Percentiles rank a stretch among this genome's conserved stretches.
These are phyloP conservation scores for Ooceraea biroi DNA, from an alignment of 1,140 invertebrate genomes.

Conservation along the genomic window DNA sequence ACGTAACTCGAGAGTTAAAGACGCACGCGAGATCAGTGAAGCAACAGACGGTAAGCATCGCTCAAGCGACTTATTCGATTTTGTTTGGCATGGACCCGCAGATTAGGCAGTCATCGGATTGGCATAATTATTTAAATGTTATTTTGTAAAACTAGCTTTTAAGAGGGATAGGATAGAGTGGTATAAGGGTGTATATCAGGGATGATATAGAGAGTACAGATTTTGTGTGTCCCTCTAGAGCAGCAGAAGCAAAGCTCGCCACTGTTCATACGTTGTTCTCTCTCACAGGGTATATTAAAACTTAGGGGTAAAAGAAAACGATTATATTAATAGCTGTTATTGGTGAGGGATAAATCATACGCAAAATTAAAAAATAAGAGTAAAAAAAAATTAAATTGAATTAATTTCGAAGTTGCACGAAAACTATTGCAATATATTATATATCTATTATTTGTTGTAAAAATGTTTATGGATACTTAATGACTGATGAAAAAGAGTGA, in stretches of 20 bases:
- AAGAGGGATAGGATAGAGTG: not conserved
- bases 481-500: too few relatives aligned
- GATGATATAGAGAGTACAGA: not conserved
- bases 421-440: too few relatives aligned
- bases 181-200: not conserved
- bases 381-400: too few relatives aligned
- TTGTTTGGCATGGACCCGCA: not conserved
- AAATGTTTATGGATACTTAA: not conserved
- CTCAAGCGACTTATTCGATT: not conserved
- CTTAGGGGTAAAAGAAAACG: not conserved
- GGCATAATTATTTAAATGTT: not conserved
- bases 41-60: not conserved
- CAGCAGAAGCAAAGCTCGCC: not conserved
- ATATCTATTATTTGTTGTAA: not conserved
- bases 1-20: not conserved
- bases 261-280: too few relatives aligned
- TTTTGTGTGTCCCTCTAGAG: constrained; percentile 28
- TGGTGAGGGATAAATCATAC: too few relatives aligned
- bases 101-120: not conserved
- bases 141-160: not conserved
- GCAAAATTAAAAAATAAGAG: too few relatives aligned
- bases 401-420: too few relatives aligned
- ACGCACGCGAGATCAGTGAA: not conserved
- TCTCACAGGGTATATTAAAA: constrained; percentile 15
- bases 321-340: not conserved